A percentile compares a stretch with the other conserved stretches of the same genome.
These are phyloP conservation scores for Vireo altiloquus DNA, from an alignment of 2,113 vertebrate species.

Conservation along the genomic window DNA sequence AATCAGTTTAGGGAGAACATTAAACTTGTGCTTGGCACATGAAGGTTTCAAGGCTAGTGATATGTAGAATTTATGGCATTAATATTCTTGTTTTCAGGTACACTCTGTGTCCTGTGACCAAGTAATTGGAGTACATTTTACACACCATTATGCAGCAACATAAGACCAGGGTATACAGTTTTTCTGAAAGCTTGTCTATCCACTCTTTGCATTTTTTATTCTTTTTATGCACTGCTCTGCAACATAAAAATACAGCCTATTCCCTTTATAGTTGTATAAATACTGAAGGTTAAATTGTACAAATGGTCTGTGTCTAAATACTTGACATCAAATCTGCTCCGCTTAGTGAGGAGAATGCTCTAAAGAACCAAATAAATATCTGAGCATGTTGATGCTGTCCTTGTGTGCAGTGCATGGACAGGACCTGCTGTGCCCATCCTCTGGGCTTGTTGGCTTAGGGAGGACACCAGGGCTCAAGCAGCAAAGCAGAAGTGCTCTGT, in stretches of 20 bases:
- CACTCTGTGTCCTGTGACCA: slow-evolving; percentile 18
- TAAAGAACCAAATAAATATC: neutral
- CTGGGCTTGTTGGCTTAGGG: neutral
- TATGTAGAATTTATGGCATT: slow-evolving; percentile 16
- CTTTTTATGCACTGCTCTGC: slow-evolving; percentile 50
- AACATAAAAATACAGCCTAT: slow-evolving; percentile 30
- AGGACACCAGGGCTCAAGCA: neutral
- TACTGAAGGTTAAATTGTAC: slow-evolving; percentile 55
- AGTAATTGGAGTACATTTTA: slow-evolving; percentile 48
- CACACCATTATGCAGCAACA: slow-evolving; percentile 1
- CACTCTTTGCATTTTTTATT: slow-evolving; percentile 61
- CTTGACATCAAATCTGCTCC: neutral
- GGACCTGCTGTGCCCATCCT: neutral
- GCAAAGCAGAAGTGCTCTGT: neutral
- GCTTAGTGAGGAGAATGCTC: neutral
- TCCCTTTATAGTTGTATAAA: slow-evolving; percentile 56
- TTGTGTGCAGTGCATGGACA: neutral
- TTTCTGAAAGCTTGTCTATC: slow-evolving; percentile 33
- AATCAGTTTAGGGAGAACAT: neutral
- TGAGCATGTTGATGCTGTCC: neutral
- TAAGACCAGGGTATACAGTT: neutral
- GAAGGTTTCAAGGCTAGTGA: slow-evolving; percentile 26
- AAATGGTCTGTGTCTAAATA: slow-evolving; percentile 19
- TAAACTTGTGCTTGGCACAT: neutral
- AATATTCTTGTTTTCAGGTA: slow-evolving; percentile 17